These are phyloP conservation scores for Lycopodina hypogea DNA, from an alignment of 37 sponge, comb jelly and placozoan genomes.

Conservation along the genomic window DNA sequence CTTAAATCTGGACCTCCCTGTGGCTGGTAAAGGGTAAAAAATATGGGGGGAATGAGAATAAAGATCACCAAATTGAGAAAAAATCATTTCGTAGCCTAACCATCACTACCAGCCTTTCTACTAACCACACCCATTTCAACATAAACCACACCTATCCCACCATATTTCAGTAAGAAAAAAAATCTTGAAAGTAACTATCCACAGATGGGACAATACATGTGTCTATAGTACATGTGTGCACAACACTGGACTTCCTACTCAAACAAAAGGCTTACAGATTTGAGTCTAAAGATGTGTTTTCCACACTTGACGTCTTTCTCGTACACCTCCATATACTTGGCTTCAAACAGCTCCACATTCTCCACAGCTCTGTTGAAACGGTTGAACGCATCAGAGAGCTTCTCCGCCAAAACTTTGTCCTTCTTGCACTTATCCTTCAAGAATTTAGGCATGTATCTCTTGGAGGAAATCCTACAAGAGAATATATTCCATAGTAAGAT, in stretches of 20 bases:
- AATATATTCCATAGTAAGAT: neutral
- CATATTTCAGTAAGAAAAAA: no score
- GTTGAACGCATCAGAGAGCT: slow-evolving; percentile 16
- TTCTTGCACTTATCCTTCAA: slow-evolving; percentile 22
- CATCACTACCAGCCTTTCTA: neutral
- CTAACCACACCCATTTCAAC: neutral
- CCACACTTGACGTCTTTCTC: slow-evolving; percentile 52
- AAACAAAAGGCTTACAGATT: neutral
- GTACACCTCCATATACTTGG: slow-evolving; percentile 44
- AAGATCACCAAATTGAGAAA: no score
- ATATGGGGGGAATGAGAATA: no score
- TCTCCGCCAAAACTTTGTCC: slow-evolving; percentile 6
- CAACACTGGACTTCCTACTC: neutral
- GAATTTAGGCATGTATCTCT: slow-evolving; percentile 7
- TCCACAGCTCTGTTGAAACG: slow-evolving; percentile 1
- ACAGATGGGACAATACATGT: no score
- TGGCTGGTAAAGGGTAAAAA: no score
- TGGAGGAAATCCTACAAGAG: neutral
- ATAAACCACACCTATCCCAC: neutral
- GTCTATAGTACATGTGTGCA: no score
- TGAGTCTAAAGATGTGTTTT: slow-evolving; percentile 35
- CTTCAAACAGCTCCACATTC: slow-evolving; percentile 9
- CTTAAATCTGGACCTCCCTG: no score
- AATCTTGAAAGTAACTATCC: no score
- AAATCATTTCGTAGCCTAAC: no score